These are phyloP conservation scores for Ornithoptera priamus DNA, from an alignment of 2,888 invertebrate species.

Conservation along the genomic window DNA sequence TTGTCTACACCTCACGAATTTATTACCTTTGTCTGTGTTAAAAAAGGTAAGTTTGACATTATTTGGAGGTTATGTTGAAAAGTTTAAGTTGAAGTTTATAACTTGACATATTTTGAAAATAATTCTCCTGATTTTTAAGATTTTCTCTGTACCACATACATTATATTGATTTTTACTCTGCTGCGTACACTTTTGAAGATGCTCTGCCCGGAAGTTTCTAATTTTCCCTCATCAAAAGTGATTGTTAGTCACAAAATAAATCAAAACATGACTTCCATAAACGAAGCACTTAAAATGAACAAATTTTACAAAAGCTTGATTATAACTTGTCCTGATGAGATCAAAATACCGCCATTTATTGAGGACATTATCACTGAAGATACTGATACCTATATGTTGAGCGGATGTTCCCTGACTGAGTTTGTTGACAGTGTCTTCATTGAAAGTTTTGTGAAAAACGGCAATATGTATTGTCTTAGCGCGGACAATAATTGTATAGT, in stretches of 20 bases:
- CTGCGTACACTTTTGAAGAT: slow-evolving; percentile 37
- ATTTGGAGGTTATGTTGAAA: not conserved
- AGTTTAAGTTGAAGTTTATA: not conserved
- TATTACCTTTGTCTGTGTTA: not conserved
- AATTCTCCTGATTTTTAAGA: not conserved
- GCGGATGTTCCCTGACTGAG: slow-evolving; percentile 51
- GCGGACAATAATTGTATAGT: slow-evolving; percentile 56
- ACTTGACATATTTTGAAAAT: no score
- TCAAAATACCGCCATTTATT: slow-evolving; percentile 49
- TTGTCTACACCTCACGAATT: not conserved
- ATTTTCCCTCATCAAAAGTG: slow-evolving; percentile 64
- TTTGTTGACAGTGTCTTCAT: slow-evolving; percentile 59
- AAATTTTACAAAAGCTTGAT: slow-evolving; percentile 64
- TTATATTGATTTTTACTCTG: not conserved
- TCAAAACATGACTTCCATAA: slow-evolving; percentile 43
- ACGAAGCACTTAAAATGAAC: slow-evolving; percentile 51
- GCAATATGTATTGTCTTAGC: slow-evolving; percentile 58
- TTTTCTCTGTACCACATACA: not conserved
- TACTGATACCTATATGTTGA: slow-evolving; percentile 61
- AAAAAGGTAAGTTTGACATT: not conserved
- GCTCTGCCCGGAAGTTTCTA: slow-evolving; percentile 66
- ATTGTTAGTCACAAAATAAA: slow-evolving; percentile 44
- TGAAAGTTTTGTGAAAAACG: slow-evolving; percentile 61
- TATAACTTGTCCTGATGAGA: slow-evolving; percentile 66
- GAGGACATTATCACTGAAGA: slow-evolving; percentile 56